A percentile compares a stretch with the other conserved stretches of the same genome.
Evolutionary conservation across 2,888 invertebrate species (phyloP).

Genomic region (Dryadula phaetusa): DNA sequence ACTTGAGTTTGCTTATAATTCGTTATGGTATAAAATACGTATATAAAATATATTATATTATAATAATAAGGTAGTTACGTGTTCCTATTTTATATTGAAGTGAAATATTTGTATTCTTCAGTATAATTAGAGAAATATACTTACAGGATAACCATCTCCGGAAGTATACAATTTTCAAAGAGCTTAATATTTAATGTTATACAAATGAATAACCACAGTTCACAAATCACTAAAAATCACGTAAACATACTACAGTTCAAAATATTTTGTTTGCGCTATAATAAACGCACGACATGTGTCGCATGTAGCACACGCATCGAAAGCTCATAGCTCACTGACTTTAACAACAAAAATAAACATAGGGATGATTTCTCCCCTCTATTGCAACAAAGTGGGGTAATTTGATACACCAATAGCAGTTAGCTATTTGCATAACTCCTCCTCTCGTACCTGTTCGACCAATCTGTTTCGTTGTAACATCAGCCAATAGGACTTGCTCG

Average conservation of each 20-base stretch:
- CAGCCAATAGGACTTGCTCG: slow-evolving; percentile 63
- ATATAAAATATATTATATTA: too few species aligned
- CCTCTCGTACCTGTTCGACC: slow-evolving; percentile 58
- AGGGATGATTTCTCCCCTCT: slow-evolving; percentile 75
- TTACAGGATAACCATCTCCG: slow-evolving; percentile 82
- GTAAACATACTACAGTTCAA: slow-evolving; percentile 16
- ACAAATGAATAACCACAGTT: slow-evolving; percentile 54
- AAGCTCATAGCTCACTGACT: slow-evolving; percentile 78
- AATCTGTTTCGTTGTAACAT: slow-evolving; percentile 53
- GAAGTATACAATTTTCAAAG: slow-evolving; percentile 55
- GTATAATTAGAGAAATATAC: slow-evolving; percentile 50
- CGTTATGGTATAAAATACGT: too few species aligned
- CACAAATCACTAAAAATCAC: slow-evolving; percentile 50
- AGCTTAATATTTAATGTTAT: slow-evolving; percentile 57
- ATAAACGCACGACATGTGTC: slow-evolving; percentile 33
- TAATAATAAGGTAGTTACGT: neutral
- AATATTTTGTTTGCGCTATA: slow-evolving; percentile 35
- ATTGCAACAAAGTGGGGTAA: slow-evolving; percentile 57
- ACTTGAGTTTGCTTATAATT: too few species aligned
- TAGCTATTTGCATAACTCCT: slow-evolving; percentile 54
- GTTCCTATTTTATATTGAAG: neutral
- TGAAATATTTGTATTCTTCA: neutral
- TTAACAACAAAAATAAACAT: slow-evolving; percentile 80
- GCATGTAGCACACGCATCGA: slow-evolving; percentile 56
- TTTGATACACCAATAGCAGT: slow-evolving; percentile 57